Evolutionary conservation across 2,888 invertebrate species (phyloP), one percentile per base, ranked within the genome.

Genomic region (Hypercompe scribonia): DNA sequence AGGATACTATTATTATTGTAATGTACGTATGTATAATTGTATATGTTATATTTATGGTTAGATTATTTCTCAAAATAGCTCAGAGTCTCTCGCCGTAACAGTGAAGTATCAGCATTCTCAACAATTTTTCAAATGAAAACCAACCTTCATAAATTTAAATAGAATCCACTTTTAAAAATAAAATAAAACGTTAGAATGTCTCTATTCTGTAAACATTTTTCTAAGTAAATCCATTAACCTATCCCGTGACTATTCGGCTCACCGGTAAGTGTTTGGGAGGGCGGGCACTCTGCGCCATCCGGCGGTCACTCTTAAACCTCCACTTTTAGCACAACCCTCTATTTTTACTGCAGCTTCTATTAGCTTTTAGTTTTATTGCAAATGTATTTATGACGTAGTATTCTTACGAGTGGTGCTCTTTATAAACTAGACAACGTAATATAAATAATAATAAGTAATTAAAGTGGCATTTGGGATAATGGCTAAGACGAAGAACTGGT

Each of bases 171-270:
- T 61, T 61, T 21, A 33, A 66, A 66, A 46, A 33, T 33, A 21
- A 31, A 42, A 66, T 15, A 18, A 39, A 33, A 68, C 8, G 34
- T 68, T 21, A 39, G 21, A 33, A 64, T 63, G 34, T 63, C 64
- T n/a, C 34, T 61, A 64, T 64, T 33, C 39, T 65, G 24, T 54
- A 58, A 73, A 68, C 64, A 73, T 68, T 68, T 65, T 71, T 71
- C 67, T 68, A 74, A 71, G 71, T 64, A 64, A 71, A 65, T 68
- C 74, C 74, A 71, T 74, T 74, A 74, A n/a, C 39, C 58, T 70
- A 68, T 72, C 74, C 58, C 70, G 70, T 64, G 74, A 74, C 68
- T 46, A 10, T 61, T 61, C 18, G 34, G 61, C 36, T 42, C 71
- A 28, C 68, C 68, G 74, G 70, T 74, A 70, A 74, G 74, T 74